These are phyloP conservation scores for Vicugna pacos DNA, from an alignment of 2,113 vertebrate species.

Conservation along the genomic window DNA sequence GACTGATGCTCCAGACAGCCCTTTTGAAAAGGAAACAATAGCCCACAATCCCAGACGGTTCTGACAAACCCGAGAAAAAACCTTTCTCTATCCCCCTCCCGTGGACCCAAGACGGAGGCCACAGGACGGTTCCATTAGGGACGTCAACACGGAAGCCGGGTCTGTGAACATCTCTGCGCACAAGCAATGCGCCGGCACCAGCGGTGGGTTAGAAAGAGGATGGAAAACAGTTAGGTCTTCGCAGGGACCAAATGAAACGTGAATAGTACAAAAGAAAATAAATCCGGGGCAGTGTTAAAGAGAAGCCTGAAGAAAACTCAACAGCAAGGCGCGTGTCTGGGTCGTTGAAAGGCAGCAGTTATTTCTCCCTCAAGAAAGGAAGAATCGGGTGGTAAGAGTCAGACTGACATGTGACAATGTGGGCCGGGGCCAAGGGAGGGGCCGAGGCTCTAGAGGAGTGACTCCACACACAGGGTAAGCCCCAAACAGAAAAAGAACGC, in stretches of 20 bases:
- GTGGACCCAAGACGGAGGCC: accelerated
- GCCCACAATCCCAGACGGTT: not conserved
- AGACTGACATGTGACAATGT: accelerated
- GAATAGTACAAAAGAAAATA: not conserved
- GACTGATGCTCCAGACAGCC: not conserved
- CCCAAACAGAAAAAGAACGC: accelerated
- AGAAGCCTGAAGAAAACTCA: not conserved
- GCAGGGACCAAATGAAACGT: not conserved
- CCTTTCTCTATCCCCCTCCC: accelerated
- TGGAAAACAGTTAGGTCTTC: accelerated
- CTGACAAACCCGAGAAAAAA: not conserved
- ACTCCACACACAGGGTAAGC: accelerated
- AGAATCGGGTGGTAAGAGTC: not conserved
- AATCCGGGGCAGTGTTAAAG: no score
- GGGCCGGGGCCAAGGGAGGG: accelerated
- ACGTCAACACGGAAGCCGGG: accelerated
- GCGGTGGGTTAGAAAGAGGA: accelerated
- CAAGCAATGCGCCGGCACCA: accelerated
- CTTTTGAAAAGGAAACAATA: not conserved
- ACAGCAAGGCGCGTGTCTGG: accelerated
- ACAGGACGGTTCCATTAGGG: accelerated
- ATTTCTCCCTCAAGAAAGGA: not conserved
- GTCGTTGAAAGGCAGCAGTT: accelerated
- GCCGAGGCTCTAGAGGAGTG: not conserved
- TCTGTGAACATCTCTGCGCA: accelerated